Conservation (phyloP, 1,140 invertebrate genomes). For the Eueides isabella region DNA sequence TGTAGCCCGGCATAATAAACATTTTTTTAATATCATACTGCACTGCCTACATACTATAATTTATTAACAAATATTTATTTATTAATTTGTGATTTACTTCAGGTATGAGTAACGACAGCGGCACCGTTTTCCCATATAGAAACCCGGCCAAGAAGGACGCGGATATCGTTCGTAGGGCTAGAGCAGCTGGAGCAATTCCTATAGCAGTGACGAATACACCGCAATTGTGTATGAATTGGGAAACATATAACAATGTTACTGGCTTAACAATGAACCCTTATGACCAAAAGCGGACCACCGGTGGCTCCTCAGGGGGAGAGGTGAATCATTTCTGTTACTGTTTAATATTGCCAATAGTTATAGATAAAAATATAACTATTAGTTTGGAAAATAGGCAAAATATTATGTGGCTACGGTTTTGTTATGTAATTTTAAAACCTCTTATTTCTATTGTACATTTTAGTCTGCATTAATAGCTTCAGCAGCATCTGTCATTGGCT, state of each 20-base stretch:
- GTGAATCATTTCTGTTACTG: conserved; percentile 53
- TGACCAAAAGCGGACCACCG: conserved; percentile 87
- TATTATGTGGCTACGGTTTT: not conserved
- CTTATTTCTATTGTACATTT: conserved; percentile 29
- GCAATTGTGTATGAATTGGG: conserved; percentile 95
- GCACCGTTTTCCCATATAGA: conserved; percentile 77
- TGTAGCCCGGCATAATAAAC: not conserved
- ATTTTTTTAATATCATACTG: too few relatives aligned
- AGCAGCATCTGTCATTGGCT: conserved; percentile 89
- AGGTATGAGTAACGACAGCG: conserved; percentile 83
- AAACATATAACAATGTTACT: conserved; percentile 93
- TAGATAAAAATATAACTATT: not conserved
- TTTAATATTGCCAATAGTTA: not conserved
- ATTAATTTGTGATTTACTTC: conserved; percentile 27
- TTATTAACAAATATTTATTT: not conserved
- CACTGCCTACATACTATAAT: not conserved
- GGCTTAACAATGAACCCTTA: conserved; percentile 96
- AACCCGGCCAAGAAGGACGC: conserved; percentile 87
- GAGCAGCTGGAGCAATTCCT: conserved; percentile 92
- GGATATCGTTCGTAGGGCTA: conserved; percentile 85
- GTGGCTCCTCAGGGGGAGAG: conserved; percentile 92
- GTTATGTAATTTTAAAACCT: too few relatives aligned
- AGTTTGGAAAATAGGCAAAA: not conserved
- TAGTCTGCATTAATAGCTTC: conserved; percentile 86
- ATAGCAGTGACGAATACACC: conserved; percentile 95